Evolutionary conservation across 2,888 invertebrate genomes (phyloP).

Genomic region (Eugnorisma glareosa): DNA sequence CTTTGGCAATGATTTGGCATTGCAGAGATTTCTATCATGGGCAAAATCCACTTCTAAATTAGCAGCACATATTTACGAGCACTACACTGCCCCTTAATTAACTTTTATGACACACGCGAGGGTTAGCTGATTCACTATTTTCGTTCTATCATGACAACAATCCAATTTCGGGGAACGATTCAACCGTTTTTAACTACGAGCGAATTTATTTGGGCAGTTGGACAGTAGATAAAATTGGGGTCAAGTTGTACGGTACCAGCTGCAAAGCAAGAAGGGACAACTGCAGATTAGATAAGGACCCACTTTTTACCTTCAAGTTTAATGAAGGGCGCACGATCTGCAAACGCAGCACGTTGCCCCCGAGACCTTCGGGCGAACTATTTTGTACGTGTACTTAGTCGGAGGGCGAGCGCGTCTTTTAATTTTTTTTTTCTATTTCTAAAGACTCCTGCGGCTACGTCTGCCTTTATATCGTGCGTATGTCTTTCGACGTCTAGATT

Average conservation of each 20-base stretch:
- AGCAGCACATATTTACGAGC: not conserved
- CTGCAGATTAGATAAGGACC: slow-evolving; percentile 67
- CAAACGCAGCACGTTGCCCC: slow-evolving; percentile 59
- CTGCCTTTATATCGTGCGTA: slow-evolving; percentile 4
- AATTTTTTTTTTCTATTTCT: slow-evolving; percentile 24
- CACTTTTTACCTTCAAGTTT: slow-evolving; percentile 72
- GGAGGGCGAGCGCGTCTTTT: slow-evolving; percentile 8
- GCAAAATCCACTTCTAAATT: slow-evolving; percentile 18
- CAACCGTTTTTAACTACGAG: slow-evolving; percentile 40
- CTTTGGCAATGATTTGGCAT: not conserved
- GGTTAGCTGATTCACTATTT: slow-evolving; percentile 20
- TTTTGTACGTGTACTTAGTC: slow-evolving; percentile 48
- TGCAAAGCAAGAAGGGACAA: slow-evolving; percentile 63
- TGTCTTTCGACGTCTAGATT: slow-evolving; percentile 1
- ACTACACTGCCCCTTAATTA: slow-evolving; percentile 12
- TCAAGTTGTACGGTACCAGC: slow-evolving; percentile 57
- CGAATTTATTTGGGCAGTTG: slow-evolving; percentile 45
- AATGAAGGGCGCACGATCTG: slow-evolving; percentile 71
- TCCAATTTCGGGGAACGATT: slow-evolving; percentile 47
- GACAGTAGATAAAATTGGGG: slow-evolving; percentile 51
- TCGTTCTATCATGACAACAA: slow-evolving; percentile 25
- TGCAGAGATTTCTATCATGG: not conserved
- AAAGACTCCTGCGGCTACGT: slow-evolving; percentile 11
- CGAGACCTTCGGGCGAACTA: slow-evolving; percentile 49
- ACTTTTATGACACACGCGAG: slow-evolving; percentile 18